Percentiles rank a stretch among this genome's conserved stretches.
These are phyloP conservation scores for Amphiura filiformis DNA, from an alignment of 35 echinoderm and acorn worm genomes.

Conservation along the genomic window DNA sequence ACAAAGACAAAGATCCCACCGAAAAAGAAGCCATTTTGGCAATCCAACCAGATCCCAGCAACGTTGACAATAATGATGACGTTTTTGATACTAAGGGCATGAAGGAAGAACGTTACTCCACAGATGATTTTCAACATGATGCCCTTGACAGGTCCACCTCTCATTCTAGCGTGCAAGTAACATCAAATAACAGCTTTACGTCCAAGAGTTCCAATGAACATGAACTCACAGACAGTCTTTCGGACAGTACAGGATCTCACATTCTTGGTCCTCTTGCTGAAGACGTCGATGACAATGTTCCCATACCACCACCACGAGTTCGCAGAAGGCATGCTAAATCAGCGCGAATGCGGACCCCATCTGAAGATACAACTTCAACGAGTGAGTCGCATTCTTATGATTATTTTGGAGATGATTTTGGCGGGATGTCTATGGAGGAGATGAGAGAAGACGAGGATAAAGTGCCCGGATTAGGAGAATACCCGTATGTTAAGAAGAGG, in stretches of 20 bases:
- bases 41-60: too few species aligned
- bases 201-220: slow-evolving; percentile 7
- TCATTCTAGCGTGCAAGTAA: not conserved
- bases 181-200: not conserved
- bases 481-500: not conserved
- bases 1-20: too few species aligned
- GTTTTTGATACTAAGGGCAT: too few species aligned
- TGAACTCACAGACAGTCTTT: not conserved
- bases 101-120: too few species aligned
- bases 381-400: not conserved
- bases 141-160: not conserved
- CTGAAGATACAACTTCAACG: not conserved
- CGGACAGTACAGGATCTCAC: not conserved
- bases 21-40: too few species aligned
- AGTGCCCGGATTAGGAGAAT: not conserved
- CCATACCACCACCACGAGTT: not conserved
- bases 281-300: not conserved
- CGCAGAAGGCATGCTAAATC: not conserved
- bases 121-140: too few species aligned
- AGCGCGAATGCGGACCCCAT: not conserved
- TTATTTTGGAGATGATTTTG: not conserved
- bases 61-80: too few species aligned
- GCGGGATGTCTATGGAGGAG: not conserved
- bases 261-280: not conserved
- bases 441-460: not conserved